phyloP scores from a whole-genome alignment of 2,113 vertebrate genomes.

The Hemiscyllium ocellatum region DNA sequence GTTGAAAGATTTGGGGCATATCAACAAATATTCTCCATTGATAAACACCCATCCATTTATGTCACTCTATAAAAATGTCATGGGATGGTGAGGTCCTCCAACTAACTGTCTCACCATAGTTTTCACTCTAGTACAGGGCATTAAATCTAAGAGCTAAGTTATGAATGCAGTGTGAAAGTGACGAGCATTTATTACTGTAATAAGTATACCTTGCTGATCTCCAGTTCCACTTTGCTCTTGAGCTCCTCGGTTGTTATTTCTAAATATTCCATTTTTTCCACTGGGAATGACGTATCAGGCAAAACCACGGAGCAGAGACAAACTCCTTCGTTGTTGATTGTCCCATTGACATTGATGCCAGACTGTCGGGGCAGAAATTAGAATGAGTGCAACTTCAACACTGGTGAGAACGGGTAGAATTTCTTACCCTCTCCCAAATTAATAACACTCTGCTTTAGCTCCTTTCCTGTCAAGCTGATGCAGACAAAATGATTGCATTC shows the following conservation, averaged over 20 bases:
- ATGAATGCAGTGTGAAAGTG: neutral
- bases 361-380: neutral
- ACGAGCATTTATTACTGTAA: neutral
- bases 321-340: slow-evolving; percentile 1
- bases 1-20: no score
- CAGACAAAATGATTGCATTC: no score
- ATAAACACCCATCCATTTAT: no score
- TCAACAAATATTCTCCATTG: no score
- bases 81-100: no score
- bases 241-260: slow-evolving; percentile 16
- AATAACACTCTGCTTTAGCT: neutral
- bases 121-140: no score
- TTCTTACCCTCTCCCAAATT: neutral
- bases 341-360: neutral
- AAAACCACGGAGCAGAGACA: slow-evolving; percentile 39
- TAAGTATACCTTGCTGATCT: slow-evolving; percentile 36
- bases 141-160: neutral
- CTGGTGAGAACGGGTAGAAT: neutral
- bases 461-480: neutral
- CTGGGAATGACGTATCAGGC: slow-evolving; percentile 39
- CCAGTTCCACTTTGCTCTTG: neutral
- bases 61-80: no score
- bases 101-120: no score
- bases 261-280: slow-evolving; percentile 38
- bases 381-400: no score